Evolutionary conservation across 2,797 vertebrate genomes (phyloP).

Genomic region (Rhabdophis nuchalis): DNA sequence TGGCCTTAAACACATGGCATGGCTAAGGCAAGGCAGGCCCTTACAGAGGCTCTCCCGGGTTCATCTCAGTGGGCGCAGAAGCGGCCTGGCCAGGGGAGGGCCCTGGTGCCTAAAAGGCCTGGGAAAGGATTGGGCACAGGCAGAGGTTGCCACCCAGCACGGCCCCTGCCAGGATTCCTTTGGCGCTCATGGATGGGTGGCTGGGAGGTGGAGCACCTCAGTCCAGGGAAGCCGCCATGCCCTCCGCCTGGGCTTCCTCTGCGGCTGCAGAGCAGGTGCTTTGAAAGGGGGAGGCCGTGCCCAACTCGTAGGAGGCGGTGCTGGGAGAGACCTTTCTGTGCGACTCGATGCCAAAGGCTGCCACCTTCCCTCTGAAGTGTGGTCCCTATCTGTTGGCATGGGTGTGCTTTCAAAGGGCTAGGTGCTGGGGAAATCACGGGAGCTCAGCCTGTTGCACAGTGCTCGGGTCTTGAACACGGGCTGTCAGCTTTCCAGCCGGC

Average conservation of each 20-base stretch:
- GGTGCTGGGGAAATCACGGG: not conserved
- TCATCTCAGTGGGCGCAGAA: not conserved
- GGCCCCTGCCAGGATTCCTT: not conserved
- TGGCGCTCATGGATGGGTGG: not conserved
- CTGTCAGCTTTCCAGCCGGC: not conserved
- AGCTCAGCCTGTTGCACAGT: not conserved
- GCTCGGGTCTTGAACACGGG: not conserved
- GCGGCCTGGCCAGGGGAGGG: not conserved
- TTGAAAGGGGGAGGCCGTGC: no score
- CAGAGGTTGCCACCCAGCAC: no score
- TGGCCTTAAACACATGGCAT: not conserved
- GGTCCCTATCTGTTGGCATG: not conserved
- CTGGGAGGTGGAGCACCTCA: not conserved
- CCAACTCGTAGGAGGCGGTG: no score
- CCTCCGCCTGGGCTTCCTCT: not conserved
- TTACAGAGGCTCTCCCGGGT: not conserved
- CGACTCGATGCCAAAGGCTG: no score
- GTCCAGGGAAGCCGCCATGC: accelerated
- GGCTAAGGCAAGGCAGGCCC: no score
- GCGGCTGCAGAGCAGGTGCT: not conserved
- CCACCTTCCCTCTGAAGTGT: not conserved
- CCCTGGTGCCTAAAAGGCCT: not conserved
- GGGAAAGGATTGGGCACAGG: not conserved
- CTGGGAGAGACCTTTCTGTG: no score
- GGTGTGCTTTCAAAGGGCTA: not conserved